Evolutionary conservation across 2,113 vertebrate species (phyloP).

Genomic region (Oryzias celebensis): DNA sequence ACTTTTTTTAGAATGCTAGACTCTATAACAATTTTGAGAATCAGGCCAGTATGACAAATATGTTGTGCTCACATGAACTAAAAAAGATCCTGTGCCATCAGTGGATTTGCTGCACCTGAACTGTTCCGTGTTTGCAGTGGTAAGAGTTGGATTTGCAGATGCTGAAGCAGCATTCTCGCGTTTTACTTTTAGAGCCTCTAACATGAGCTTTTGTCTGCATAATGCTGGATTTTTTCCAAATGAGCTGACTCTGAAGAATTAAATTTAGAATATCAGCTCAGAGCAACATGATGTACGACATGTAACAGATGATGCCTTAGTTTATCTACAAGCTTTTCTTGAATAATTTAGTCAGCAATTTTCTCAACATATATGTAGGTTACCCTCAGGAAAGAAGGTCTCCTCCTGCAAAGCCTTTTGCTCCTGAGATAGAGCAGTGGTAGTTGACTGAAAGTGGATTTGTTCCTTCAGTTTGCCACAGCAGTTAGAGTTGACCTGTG

Average conservation of each 20-base stretch:
- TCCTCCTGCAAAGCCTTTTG: background rate
- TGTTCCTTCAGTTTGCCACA: too few species aligned
- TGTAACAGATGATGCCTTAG: background rate
- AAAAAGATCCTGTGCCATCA: background rate
- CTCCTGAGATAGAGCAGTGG: too few species aligned
- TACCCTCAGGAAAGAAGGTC: background rate
- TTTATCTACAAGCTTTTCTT: background rate
- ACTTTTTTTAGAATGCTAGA: too few species aligned
- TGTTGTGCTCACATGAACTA: background rate
- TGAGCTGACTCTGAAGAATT: conserved; percentile 50
- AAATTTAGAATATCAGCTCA: conserved; percentile 30
- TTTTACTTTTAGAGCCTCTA: conserved; percentile 16
- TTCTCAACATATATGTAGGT: conserved; percentile 1
- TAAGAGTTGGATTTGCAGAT: conserved; percentile 15
- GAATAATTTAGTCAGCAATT: background rate
- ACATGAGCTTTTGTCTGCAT: conserved; percentile 25
- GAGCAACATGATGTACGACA: conserved; percentile 17
- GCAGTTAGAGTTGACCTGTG: too few species aligned
- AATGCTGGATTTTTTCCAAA: conserved; percentile 23
- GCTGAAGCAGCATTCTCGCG: conserved; percentile 29
- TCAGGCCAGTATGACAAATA: background rate
- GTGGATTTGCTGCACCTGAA: background rate
- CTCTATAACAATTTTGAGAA: too few species aligned
- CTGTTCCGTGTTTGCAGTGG: background rate
- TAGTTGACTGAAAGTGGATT: too few species aligned